Base-by-base conservation (phyloP, 1,140 invertebrate species). In the Anastrepha obliqua region DNA sequence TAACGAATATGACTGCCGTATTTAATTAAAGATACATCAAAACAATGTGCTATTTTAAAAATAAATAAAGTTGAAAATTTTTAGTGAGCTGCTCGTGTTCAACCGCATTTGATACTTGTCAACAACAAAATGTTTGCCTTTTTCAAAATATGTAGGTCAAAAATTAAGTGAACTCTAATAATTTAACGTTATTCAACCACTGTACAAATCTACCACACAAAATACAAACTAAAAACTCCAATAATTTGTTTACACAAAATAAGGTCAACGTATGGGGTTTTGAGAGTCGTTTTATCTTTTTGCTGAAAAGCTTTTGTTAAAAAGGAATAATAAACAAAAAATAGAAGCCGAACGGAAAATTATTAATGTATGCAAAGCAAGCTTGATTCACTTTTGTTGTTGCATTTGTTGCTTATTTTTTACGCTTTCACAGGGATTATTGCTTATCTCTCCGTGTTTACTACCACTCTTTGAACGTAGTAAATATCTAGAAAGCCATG, bases 251-350 rank as follows among this genome's bases (percentile, higher is more conserved):
- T 67, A 67, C 64, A 67, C n/a, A 39, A 67, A 67, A 67, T 67
- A 67, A 67, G 64, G 64, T 67, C 64, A 67, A 67, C 29, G 64
- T 67, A 67, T 67, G 64, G 64, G 29, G 29, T 67, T 67, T 67
- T 29, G 29, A 67, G 64, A 67, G 64, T 67, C 64, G 64, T 67
- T 67, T 67, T 29, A 5, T 67, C 29, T 39, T 20, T 5, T 67
- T 67, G 64, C 4, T 67, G 64, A 7, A 20, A 67, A 67, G 29
- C n/a, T 62, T 62, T 62, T 5, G 11, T 67, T 29, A 7, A 7
- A 67, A 67, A 29, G 29, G n/a, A 67, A 67, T 9, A 20, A 67
- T 6, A 67, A 67, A 67, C 3, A 29, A 67, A 67, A 8, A 67
- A 67, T 5, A 67, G 29, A 67, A 67, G 29, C n/a, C 29, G 17